These are phyloP conservation scores for Bubalus kerabau DNA, from an alignment of 2,113 vertebrate genomes.

Conservation along the genomic window DNA sequence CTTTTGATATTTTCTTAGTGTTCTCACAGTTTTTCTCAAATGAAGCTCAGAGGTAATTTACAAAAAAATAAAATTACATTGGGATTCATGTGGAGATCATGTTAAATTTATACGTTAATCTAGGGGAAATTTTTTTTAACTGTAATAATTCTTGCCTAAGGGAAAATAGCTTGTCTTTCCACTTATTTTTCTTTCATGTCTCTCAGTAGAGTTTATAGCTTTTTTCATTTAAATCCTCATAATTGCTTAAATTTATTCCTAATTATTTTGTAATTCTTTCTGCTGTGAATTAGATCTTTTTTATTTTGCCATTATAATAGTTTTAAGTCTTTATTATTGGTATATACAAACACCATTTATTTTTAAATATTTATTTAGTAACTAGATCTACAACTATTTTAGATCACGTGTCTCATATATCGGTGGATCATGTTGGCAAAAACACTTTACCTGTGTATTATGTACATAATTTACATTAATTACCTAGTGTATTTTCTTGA, in stretches of 20 bases:
- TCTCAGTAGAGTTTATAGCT: background rate
- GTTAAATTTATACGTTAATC: background rate
- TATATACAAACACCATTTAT: background rate
- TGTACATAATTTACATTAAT: background rate
- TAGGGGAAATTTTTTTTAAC: background rate
- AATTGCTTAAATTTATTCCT: background rate
- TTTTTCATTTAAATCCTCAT: background rate
- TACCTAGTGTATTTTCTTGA: background rate
- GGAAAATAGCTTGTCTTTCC: background rate
- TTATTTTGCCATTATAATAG: background rate
- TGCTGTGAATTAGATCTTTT: background rate
- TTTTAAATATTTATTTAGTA: background rate
- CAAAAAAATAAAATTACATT: background rate
- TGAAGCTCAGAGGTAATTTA: background rate
- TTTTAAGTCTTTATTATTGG: background rate
- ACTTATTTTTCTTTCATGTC: background rate
- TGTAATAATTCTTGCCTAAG: background rate
- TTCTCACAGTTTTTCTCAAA: background rate
- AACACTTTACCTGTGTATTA: background rate
- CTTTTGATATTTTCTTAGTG: background rate
- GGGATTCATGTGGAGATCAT: background rate
- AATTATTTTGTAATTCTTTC: constrained; percentile 17
- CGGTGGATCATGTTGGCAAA: background rate
- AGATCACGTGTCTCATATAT: background rate
- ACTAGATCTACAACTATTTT: background rate